Conservation (phyloP, 2,797 vertebrate species). For the Centropyge bicolor region DNA sequence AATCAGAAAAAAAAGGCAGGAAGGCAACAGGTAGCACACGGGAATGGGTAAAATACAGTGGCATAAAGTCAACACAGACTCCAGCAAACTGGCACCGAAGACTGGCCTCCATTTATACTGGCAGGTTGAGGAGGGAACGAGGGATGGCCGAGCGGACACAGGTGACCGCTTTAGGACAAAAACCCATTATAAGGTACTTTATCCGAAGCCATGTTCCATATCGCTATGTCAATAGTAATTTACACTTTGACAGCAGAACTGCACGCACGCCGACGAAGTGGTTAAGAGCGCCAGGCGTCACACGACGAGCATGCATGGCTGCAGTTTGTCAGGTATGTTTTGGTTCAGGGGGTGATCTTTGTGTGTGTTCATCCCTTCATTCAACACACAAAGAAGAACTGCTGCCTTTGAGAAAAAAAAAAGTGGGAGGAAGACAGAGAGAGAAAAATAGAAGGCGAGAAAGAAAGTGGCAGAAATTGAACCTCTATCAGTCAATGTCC, state of each 20-base stretch:
- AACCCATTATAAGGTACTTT: conserved; percentile 20
- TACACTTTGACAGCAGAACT: not conserved
- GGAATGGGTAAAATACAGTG: conserved; percentile 5
- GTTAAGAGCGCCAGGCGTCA: not conserved
- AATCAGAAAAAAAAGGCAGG: not conserved
- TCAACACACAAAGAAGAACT: not conserved
- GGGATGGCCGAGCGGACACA: conserved; percentile 8
- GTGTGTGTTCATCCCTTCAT: not conserved
- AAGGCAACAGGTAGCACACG: not conserved
- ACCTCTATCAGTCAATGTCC: not conserved
- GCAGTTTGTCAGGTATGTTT: not conserved
- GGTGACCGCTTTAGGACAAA: conserved; percentile 16
- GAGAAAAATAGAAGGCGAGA: not conserved
- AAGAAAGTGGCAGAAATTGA: not conserved
- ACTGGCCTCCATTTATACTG: not conserved
- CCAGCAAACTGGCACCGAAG: not conserved
- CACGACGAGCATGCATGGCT: not conserved
- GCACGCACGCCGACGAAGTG: not conserved
- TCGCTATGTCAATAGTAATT: not conserved
- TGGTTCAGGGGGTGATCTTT: not conserved
- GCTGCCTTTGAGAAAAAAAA: not conserved
- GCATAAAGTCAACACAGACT: conserved; percentile 15
- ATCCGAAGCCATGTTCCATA: conserved; percentile 6
- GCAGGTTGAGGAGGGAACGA: conserved; percentile 11
- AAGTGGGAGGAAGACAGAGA: not conserved